These are phyloP conservation scores for Naso thynnoides DNA, from an alignment of 2,797 vertebrate species.

Conservation along the genomic window DNA sequence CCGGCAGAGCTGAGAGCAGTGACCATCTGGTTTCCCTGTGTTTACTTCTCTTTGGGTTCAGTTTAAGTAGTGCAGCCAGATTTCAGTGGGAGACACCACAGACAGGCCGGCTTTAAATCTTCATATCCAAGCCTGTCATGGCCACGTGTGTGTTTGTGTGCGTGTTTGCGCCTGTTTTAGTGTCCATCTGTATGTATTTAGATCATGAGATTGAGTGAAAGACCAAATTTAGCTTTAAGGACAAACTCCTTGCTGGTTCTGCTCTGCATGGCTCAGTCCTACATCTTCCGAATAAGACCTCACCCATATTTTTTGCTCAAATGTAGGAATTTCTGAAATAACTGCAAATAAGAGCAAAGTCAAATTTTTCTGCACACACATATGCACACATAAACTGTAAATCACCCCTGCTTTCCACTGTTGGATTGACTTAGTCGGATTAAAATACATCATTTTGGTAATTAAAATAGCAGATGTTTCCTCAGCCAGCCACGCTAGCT, in stretches of 20 bases:
- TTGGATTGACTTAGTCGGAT: slow-evolving; percentile 70
- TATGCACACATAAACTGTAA: slow-evolving; percentile 1
- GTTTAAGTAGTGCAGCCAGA: slow-evolving; percentile 63
- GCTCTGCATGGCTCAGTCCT: slow-evolving; percentile 1
- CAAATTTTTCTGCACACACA: slow-evolving; percentile 11
- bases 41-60: slow-evolving; percentile 68
- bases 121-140: slow-evolving; percentile 41
- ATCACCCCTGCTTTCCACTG: slow-evolving; percentile 33
- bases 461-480: slow-evolving; percentile 78
- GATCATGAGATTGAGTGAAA: slow-evolving; percentile 52
- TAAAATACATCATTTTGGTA: slow-evolving; percentile 77
- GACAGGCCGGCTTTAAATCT: slow-evolving; percentile 59
- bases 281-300: slow-evolving; percentile 15
- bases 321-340: not conserved
- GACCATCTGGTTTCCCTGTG: slow-evolving; percentile 74
- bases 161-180: slow-evolving; percentile 6
- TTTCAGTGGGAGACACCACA: slow-evolving; percentile 62
- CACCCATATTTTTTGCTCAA: not conserved
- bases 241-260: slow-evolving; percentile 17
- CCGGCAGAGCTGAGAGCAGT: slow-evolving; percentile 53
- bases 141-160: slow-evolving; percentile 21
- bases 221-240: slow-evolving; percentile 45
- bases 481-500: slow-evolving; percentile 57
- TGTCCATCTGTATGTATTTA: slow-evolving; percentile 44
- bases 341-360: not conserved